These are phyloP conservation scores for Psix sp. DNA, from an alignment of 1,140 invertebrate species.

Conservation along the genomic window DNA sequence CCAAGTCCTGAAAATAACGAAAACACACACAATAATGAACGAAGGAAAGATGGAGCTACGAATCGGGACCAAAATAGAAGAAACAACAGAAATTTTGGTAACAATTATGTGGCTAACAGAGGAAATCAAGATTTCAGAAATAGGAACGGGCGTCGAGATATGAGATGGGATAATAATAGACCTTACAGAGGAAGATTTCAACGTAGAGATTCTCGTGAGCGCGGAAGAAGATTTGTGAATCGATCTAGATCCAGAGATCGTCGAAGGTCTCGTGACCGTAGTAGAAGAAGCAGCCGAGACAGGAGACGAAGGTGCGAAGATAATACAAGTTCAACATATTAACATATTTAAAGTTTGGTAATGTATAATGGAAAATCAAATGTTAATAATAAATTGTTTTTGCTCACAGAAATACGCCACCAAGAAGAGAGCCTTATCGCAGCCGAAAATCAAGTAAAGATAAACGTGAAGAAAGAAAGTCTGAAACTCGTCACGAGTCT, in stretches of 20 bases:
- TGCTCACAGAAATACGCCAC: constrained; percentile 62
- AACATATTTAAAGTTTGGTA: too few relatives aligned
- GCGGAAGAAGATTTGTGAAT: constrained; percentile 57
- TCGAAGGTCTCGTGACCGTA: constrained; percentile 62
- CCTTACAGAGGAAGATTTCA: constrained; percentile 55
- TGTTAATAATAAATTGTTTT: too few relatives aligned
- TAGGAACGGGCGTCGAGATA: constrained; percentile 57
- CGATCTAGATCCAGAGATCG: constrained; percentile 68
- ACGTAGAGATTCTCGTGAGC: constrained; percentile 63
- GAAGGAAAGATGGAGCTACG: constrained; percentile 9
- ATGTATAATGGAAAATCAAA: too few relatives aligned
- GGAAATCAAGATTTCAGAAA: constrained; percentile 61
- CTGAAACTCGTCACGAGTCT: constrained; percentile 56
- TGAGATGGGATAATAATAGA: constrained; percentile 57
- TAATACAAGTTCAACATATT: background rate
- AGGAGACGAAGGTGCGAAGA: constrained; percentile 53
- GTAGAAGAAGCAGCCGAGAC: constrained; percentile 64
- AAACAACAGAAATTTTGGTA: constrained; percentile 32
- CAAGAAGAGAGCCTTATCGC: constrained; percentile 61
- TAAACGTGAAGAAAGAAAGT: constrained; percentile 60
- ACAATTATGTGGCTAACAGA: constrained; percentile 45
- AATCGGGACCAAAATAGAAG: constrained; percentile 18
- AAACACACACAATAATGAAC: constrained; percentile 21
- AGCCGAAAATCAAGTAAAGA: constrained; percentile 58
- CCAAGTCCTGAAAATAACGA: constrained; percentile 24